These are phyloP conservation scores for Scortum barcoo DNA, from an alignment of 2,113 vertebrate genomes.

Conservation along the genomic window DNA sequence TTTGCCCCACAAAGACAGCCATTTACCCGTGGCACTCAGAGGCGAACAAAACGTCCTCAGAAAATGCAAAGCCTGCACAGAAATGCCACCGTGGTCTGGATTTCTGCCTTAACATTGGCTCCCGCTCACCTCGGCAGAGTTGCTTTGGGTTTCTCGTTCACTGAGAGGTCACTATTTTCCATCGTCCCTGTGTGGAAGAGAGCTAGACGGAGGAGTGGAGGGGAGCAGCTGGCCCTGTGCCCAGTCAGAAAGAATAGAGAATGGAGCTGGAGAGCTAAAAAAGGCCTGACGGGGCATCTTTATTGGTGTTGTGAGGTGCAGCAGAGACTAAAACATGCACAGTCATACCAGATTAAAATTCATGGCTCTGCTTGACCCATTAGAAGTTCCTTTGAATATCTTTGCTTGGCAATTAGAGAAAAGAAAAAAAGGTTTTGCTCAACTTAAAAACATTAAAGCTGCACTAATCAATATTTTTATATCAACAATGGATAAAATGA, in stretches of 20 bases:
- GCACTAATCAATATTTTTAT: background rate
- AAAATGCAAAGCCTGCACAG: slow-evolving; percentile 58
- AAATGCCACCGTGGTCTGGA: slow-evolving; percentile 64
- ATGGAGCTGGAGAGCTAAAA: slow-evolving; percentile 58
- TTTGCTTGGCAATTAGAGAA: background rate
- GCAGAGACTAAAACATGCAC: slow-evolving; percentile 53
- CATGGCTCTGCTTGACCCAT: slow-evolving; percentile 7
- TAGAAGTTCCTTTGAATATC: background rate
- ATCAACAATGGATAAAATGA: background rate
- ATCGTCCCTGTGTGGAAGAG: slow-evolving; percentile 59
- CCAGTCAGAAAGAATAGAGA: slow-evolving; percentile 45
- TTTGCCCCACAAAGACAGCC: slow-evolving; percentile 68
- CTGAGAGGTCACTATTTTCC: slow-evolving; percentile 76
- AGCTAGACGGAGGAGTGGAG: slow-evolving; percentile 34
- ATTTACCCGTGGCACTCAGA: slow-evolving; percentile 65
- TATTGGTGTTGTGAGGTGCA: slow-evolving; percentile 25
- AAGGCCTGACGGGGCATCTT: slow-evolving; percentile 62
- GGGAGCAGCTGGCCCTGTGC: slow-evolving; percentile 60
- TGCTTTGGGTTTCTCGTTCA: slow-evolving; percentile 40
- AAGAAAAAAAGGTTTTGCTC: background rate
- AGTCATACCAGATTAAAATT: slow-evolving; percentile 60
- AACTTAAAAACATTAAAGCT: background rate
- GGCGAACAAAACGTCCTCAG: slow-evolving; percentile 66
- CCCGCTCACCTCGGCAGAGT: slow-evolving; percentile 38
- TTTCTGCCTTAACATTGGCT: slow-evolving; percentile 54